A percentile compares a stretch with the other conserved stretches of the same genome.
Conservation (phyloP, 2,888 invertebrate species). For the Drosophila emarginata region DNA sequence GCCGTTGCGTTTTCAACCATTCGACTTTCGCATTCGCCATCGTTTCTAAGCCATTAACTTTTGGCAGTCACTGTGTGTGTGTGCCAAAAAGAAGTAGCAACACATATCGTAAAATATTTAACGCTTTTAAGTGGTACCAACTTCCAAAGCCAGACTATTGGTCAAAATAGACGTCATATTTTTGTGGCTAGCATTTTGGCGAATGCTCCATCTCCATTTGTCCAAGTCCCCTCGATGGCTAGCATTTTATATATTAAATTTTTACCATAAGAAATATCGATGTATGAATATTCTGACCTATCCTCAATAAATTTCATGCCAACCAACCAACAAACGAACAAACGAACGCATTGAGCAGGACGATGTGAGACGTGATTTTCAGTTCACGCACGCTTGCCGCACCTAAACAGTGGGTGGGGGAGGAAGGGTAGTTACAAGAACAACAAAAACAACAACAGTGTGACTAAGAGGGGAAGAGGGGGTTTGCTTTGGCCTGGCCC, state of each 20-base stretch:
- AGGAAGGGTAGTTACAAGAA: conserved; percentile 1
- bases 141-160: conserved; percentile 8
- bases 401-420: conserved; percentile 55
- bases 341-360: conserved; percentile 51
- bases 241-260: conserved; percentile 72
- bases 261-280: conserved; percentile 58
- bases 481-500: no score
- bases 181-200: conserved; percentile 27
- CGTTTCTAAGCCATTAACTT: conserved; percentile 72
- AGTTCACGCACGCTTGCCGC: conserved; percentile 61
- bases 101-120: conserved; percentile 74
- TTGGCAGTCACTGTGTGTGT: conserved; percentile 2
- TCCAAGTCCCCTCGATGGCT: conserved; percentile 54
- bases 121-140: conserved; percentile 71
- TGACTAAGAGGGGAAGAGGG: neutral
- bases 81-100: neutral
- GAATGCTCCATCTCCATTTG: conserved; percentile 58
- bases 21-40: conserved; percentile 34
- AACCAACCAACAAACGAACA: neutral
- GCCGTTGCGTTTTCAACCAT: conserved; percentile 60
- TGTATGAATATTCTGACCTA: conserved; percentile 73
- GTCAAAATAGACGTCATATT: neutral
- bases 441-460: neutral
- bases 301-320: conserved; percentile 65
- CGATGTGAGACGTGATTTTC: conserved; percentile 65